Evolutionary conservation across 2,888 invertebrate genomes (phyloP).

Genomic region (Sarcophaga carnaria): DNA sequence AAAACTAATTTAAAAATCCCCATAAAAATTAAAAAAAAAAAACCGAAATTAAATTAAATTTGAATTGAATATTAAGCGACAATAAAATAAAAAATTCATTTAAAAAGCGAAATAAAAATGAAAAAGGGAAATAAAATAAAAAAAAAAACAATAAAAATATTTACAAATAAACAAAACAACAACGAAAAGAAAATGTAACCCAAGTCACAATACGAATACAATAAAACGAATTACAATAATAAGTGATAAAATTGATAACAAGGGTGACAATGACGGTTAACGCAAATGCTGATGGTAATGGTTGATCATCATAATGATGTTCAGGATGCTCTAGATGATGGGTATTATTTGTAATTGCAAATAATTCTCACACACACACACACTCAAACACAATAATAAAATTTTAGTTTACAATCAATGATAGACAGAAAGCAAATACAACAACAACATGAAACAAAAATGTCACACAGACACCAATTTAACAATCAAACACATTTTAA

Average conservation of each 20-base stretch:
- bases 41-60: too few relatives aligned
- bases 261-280: too few relatives aligned
- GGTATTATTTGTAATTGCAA: not conserved
- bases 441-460: slow-evolving; percentile 49
- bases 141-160: not conserved
- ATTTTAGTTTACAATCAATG: slow-evolving; percentile 42
- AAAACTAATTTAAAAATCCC: too few relatives aligned
- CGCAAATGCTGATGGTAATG: too few relatives aligned
- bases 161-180: slow-evolving; percentile 25
- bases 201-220: slow-evolving; percentile 28
- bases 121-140: not conserved
- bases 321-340: not conserved
- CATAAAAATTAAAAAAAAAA: too few relatives aligned
- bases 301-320: too few relatives aligned
- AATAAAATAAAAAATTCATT: too few relatives aligned
- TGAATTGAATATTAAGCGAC: too few relatives aligned
- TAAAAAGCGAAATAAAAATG: too few relatives aligned
- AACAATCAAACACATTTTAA: slow-evolving; percentile 60
- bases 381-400: not conserved
- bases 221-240: too few relatives aligned
- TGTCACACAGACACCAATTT: slow-evolving; percentile 69
- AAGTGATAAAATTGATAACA: too few relatives aligned
- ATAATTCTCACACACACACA: not conserved
- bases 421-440: not conserved
- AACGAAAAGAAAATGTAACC: not conserved